These are phyloP conservation scores for Hipposideros armiger DNA, from an alignment of 2,113 vertebrate species.

Conservation along the genomic window DNA sequence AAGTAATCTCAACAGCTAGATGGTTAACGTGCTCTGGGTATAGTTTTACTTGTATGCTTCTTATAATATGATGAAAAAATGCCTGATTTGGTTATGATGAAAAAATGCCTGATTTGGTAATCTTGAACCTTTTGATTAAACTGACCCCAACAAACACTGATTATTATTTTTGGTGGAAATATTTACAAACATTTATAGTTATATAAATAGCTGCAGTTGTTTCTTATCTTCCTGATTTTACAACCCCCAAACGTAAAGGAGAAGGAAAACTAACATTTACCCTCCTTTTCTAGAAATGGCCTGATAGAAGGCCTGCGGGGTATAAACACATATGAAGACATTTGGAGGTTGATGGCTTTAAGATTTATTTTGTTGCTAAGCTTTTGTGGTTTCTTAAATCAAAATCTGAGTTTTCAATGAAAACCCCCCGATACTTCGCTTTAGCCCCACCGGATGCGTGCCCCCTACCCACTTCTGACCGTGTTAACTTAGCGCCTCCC, in stretches of 20 bases:
- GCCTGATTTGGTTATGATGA: not conserved
- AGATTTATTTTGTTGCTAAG: constrained; percentile 1
- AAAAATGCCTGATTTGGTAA: constrained; percentile 8
- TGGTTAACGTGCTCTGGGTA: not conserved
- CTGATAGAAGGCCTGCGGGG: not conserved
- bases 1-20: not conserved
- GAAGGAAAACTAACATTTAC: not conserved
- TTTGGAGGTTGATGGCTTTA: not conserved
- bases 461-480: not conserved
- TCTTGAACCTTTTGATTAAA: not conserved
- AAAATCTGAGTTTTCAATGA: constrained; percentile 14
- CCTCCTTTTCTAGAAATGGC: constrained; percentile 47
- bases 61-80: constrained; percentile 11
- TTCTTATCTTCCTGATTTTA: constrained; percentile 18
- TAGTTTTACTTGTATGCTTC: constrained; percentile 1
- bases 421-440: not conserved
- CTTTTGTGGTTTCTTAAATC: not conserved
- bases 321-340: constrained; percentile 49
- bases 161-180: not conserved
- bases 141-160: not conserved
- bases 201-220: not conserved
- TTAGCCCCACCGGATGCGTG: not conserved
- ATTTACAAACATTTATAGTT: not conserved
- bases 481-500: not conserved
- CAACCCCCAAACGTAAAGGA: not conserved